These are phyloP conservation scores for Myotis davidii DNA, from an alignment of 2,113 vertebrate genomes.

Conservation along the genomic window DNA sequence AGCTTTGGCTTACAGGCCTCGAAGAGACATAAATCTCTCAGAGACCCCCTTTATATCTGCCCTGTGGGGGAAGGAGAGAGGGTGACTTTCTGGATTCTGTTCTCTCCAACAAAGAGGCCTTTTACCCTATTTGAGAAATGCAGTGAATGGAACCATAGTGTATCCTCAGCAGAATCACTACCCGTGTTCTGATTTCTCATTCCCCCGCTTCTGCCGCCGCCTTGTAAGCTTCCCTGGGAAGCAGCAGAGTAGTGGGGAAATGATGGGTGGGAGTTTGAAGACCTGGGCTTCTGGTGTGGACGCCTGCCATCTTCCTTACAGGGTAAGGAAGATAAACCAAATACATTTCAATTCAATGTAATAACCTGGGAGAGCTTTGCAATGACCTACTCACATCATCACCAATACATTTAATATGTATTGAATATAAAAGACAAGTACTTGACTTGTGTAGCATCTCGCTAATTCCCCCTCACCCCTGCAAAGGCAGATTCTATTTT, in stretches of 20 bases:
- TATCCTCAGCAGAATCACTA: neutral
- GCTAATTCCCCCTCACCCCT: neutral
- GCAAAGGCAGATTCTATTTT: neutral
- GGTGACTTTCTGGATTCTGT: neutral
- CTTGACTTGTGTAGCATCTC: neutral
- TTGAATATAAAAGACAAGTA: neutral
- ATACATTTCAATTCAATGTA: neutral
- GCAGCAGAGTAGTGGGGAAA: neutral
- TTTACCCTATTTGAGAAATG: constrained; percentile 46
- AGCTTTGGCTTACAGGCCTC: neutral
- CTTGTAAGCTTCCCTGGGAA: neutral
- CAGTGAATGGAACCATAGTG: neutral
- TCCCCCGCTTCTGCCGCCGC: neutral
- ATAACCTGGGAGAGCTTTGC: neutral
- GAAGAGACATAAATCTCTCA: neutral
- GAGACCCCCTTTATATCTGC: neutral
- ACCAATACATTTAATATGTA: neutral
- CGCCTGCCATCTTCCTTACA: neutral
- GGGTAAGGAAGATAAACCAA: neutral
- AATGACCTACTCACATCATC: neutral
- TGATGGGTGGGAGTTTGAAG: neutral
- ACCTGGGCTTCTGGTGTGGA: neutral
- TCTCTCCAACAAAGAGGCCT: constrained; percentile 31
- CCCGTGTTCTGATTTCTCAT: neutral
- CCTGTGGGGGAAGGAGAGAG: neutral